Percentiles rank a stretch among this genome's conserved stretches.
phyloP scores from a whole-genome alignment of 2,113 vertebrate species.

The Oncorhynchus masou region DNA sequence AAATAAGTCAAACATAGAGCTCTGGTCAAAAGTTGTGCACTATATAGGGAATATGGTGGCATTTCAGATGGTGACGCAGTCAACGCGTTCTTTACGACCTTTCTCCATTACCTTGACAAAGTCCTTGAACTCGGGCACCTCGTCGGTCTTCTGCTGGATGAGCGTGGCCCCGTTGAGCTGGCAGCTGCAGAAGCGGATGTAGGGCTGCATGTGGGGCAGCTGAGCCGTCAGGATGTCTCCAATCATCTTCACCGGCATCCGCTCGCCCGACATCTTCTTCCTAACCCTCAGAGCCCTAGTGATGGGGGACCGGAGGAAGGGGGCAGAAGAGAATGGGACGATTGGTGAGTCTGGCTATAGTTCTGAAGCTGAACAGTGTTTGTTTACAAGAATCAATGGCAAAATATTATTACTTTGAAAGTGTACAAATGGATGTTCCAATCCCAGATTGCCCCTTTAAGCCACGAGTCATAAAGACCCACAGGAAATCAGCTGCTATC shows the following conservation, averaged over 20 bases:
- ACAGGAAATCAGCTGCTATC: no score
- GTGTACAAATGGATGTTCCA: no score
- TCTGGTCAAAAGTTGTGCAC: not conserved
- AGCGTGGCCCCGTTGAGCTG: slow-evolving; percentile 96
- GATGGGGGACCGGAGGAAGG: slow-evolving; percentile 1
- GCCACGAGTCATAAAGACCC: no score
- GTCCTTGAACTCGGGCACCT: slow-evolving; percentile 94
- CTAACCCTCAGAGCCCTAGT: slow-evolving; percentile 90
- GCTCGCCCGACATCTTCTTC: slow-evolving; percentile 99
- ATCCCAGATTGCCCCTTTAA: no score
- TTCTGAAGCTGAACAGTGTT: no score
- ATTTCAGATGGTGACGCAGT: not conserved
- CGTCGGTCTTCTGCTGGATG: slow-evolving; percentile 97
- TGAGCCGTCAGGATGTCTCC: slow-evolving; percentile 97
- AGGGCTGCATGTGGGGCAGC: slow-evolving; percentile 98
- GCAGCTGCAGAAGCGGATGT: slow-evolving; percentile 98
- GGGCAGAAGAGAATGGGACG: no score
- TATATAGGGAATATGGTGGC: not conserved
- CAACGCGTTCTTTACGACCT: no score
- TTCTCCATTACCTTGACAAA: slow-evolving; percentile 85
- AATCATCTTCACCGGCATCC: slow-evolving; percentile 98
- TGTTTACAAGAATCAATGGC: no score
- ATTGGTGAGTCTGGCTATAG: no score
- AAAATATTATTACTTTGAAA: no score
- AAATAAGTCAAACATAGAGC: no score